Conservation (phyloP, 2,113 vertebrate genomes). For the Tachysurus vachellii region DNA sequence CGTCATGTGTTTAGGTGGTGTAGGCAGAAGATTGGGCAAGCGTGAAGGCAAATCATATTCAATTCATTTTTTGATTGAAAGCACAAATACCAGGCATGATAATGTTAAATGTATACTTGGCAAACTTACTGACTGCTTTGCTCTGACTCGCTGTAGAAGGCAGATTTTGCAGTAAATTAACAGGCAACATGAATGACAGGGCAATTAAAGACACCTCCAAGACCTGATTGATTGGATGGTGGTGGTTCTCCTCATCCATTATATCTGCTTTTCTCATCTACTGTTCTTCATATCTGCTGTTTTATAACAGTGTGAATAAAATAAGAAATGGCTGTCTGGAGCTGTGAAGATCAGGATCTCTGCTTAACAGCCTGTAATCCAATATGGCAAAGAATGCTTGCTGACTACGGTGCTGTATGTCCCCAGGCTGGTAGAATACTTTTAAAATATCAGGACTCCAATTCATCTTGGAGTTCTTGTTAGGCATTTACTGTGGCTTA, state of each 20-base stretch:
- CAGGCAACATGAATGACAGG: background rate
- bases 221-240: background rate
- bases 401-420: background rate
- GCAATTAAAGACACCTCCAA: background rate
- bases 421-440: no score
- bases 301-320: background rate
- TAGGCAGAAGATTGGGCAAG: background rate
- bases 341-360: background rate
- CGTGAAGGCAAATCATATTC: background rate
- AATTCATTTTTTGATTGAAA: background rate
- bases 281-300: background rate
- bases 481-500: background rate
- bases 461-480: background rate
- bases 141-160: background rate
- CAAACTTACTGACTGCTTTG: background rate
- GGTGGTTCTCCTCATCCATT: background rate
- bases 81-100: background rate
- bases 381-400: background rate
- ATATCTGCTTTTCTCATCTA: background rate
- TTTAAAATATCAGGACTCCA: no score
- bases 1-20: background rate
- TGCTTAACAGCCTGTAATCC: background rate
- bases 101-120: background rate
- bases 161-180: slow-evolving; percentile 4
- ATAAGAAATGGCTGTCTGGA: background rate